Conservation (phyloP, 2,113 vertebrate species). For the Alouatta palliata region DNA sequence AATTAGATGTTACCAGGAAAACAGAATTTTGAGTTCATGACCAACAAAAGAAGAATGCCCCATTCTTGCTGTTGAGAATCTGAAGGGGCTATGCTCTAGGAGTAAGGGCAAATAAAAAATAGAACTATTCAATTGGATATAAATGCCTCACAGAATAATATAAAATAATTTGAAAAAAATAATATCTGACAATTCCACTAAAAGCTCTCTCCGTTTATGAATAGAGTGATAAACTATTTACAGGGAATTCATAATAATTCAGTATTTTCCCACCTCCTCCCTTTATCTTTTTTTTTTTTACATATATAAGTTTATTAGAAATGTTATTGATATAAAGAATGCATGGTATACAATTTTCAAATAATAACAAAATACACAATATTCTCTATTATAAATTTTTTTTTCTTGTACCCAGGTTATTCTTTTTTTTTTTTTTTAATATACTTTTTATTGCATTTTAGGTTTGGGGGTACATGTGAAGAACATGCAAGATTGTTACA, state of each 20-base stretch:
- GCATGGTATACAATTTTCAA: neutral
- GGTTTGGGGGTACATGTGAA: too few relatives aligned
- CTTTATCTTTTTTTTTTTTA: too few relatives aligned
- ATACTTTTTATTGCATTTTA: too few relatives aligned
- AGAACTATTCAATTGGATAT: neutral
- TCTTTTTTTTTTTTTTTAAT: too few relatives aligned
- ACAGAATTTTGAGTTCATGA: neutral
- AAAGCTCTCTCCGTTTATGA: neutral
- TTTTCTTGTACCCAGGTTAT: too few relatives aligned
- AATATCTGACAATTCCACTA: conserved; percentile 24
- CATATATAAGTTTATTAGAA: neutral
- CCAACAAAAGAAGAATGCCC: neutral
- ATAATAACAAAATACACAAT: neutral
- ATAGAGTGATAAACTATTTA: conserved; percentile 58
- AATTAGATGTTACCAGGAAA: neutral
- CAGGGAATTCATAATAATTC: conserved; percentile 73
- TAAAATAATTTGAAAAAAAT: neutral
- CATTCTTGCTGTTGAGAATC: neutral
- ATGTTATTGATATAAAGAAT: neutral
- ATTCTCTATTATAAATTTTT: neutral
- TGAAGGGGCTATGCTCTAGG: neutral
- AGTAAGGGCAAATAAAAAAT: neutral
- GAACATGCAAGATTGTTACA: too few relatives aligned
- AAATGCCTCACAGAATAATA: neutral
- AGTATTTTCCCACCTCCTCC: conserved; percentile 51